Conservation (phyloP, 2,113 vertebrate genomes). For the Lepisosteus oculatus region DNA sequence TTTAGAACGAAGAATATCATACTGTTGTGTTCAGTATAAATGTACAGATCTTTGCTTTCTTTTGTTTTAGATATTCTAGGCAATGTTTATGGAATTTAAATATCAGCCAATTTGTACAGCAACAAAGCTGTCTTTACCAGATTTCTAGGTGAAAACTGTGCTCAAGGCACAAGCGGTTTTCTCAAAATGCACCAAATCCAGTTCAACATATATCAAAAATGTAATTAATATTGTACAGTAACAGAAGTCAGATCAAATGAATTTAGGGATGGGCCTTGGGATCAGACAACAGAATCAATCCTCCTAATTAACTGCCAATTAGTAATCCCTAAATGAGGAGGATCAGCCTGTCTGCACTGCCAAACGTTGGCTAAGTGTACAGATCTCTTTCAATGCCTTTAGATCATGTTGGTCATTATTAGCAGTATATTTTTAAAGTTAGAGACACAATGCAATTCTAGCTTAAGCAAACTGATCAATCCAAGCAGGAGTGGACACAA, state of each 20-base stretch:
- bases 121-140: background rate
- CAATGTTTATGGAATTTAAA: background rate
- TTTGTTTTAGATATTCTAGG: too few species aligned
- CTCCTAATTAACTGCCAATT: conserved; percentile 96
- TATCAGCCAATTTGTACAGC: background rate
- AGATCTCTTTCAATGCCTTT: background rate
- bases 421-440: conserved; percentile 66
- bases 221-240: conserved; percentile 72
- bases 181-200: conserved; percentile 22
- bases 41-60: too few species aligned
- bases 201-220: conserved; percentile 51
- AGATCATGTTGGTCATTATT: conserved; percentile 25
- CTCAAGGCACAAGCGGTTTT: too few species aligned
- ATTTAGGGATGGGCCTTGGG: conserved; percentile 76
- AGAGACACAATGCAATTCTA: conserved; percentile 57
- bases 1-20: conserved; percentile 32
- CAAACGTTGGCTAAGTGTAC: conserved; percentile 48
- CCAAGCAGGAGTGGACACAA: conserved; percentile 6
- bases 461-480: conserved; percentile 49
- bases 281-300: conserved; percentile 89
- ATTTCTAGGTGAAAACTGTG: background rate
- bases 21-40: too few species aligned
- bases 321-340: conserved; percentile 91
- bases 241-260: conserved; percentile 81
- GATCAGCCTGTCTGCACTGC: conserved; percentile 84